Percentiles rank a stretch among this genome's conserved stretches.
Conservation (phyloP, 1,140 invertebrate genomes). For the Danaus melanippus region DNA sequence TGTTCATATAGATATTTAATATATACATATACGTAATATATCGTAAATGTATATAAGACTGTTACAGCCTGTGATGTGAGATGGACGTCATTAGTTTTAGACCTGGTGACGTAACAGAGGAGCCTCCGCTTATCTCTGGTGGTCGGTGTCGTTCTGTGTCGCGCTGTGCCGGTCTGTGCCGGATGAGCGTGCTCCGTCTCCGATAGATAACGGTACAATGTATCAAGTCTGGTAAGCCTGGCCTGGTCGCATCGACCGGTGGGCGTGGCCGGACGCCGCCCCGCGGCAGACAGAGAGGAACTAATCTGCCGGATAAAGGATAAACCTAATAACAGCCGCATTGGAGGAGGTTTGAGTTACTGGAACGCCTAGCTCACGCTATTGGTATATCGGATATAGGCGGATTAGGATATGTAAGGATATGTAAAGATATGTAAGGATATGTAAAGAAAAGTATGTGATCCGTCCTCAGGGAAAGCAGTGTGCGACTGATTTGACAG, state of each 20-base stretch:
- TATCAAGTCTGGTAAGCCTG: constrained; percentile 26
- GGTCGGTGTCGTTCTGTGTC: constrained; percentile 4
- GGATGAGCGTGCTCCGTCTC: constrained; percentile 60
- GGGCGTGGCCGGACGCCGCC: constrained; percentile 60
- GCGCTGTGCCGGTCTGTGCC: constrained; percentile 15
- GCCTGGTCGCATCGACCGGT: constrained; percentile 58
- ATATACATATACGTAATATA: no score
- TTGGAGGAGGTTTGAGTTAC: constrained; percentile 56
- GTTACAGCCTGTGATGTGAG: no score
- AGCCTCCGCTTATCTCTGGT: constrained; percentile 55
- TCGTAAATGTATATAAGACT: no score
- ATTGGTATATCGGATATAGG: constrained; percentile 61
- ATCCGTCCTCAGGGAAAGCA: no score
- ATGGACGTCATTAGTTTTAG: no score
- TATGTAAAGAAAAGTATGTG: constrained; percentile 12
- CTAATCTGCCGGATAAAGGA: constrained; percentile 67
- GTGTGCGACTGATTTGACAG: no score
- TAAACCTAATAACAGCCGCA: constrained; percentile 56
- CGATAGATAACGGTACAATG: constrained; percentile 60
- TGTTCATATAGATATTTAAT: no score
- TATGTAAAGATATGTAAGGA: no score
- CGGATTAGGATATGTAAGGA: constrained; percentile 51
- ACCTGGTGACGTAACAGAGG: constrained; percentile 36
- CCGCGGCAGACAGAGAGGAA: constrained; percentile 51
- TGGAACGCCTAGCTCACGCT: constrained; percentile 46